Evolutionary conservation across 2,888 invertebrate genomes (phyloP).

Genomic region (Melanchra persicariae): DNA sequence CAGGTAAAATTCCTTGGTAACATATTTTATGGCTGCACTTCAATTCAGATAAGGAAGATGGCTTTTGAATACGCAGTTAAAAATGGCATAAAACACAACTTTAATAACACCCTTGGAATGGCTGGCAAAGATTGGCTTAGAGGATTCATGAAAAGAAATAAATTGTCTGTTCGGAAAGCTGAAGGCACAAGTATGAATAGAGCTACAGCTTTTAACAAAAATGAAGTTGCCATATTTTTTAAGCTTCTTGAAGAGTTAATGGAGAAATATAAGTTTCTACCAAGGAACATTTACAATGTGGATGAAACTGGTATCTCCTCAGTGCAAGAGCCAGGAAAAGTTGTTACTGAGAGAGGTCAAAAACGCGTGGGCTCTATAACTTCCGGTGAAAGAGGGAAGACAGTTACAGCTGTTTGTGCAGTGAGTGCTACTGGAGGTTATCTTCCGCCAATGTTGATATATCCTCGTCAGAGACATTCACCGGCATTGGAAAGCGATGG

Average conservation of each 20-base stretch:
- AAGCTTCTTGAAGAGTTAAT: slow-evolving; percentile 1
- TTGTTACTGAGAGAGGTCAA: neutral
- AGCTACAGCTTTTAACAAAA: neutral
- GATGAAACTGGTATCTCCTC: slow-evolving; percentile 2
- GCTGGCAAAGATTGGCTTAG: neutral
- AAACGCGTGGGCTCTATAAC: neutral
- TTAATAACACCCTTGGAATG: neutral
- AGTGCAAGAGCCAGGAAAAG: slow-evolving; percentile 2
- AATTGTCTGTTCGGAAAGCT: neutral
- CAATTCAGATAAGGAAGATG: neutral
- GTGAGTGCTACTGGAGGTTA: slow-evolving; percentile 3
- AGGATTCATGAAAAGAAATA: neutral
- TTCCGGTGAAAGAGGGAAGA: neutral
- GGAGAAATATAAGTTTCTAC: neutral
- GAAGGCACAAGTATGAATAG: neutral
- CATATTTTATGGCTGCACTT: neutral
- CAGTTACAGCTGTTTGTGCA: neutral
- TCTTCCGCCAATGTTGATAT: neutral
- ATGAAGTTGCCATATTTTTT: neutral
- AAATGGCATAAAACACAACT: neutral
- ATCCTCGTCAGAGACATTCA: slow-evolving; percentile 1
- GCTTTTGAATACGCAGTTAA: slow-evolving; percentile 4
- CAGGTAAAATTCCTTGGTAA: neutral
- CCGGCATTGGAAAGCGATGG: neutral
- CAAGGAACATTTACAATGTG: neutral